Evolutionary conservation across 2,113 vertebrate genomes (phyloP).

Genomic region (Mormyrus lacerda): DNA sequence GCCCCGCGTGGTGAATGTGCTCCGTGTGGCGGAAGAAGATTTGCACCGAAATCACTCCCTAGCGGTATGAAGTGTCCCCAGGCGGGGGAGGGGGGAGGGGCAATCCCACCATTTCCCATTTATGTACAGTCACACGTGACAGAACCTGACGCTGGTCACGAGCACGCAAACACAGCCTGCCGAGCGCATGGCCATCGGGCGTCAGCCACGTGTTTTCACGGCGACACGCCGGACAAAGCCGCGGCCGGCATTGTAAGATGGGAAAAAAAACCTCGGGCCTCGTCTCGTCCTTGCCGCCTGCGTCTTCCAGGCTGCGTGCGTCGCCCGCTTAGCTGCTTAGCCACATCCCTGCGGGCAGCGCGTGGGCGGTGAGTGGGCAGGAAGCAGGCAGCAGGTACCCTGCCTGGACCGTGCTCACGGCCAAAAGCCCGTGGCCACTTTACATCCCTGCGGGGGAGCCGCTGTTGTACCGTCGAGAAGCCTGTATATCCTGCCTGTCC

Average conservation of each 20-base stretch:
- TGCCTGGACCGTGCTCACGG: background rate
- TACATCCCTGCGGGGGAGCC: background rate
- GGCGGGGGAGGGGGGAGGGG: background rate
- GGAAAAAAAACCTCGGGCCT: background rate
- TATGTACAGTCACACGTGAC: background rate
- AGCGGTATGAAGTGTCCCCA: background rate
- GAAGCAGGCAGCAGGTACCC: constrained; percentile 2
- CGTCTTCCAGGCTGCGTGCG: background rate
- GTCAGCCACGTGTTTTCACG: background rate
- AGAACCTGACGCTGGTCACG: background rate
- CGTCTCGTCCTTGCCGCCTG: background rate
- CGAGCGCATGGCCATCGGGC: background rate
- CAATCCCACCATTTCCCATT: background rate
- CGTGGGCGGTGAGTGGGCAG: background rate
- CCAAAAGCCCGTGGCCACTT: background rate
- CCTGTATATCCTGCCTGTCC: background rate
- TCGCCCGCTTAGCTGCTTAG: background rate
- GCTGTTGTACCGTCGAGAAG: background rate
- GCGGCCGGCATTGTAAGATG: background rate
- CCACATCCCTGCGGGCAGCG: background rate
- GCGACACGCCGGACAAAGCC: background rate
- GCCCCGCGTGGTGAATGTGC: background rate
- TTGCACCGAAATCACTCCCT: background rate
- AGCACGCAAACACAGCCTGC: background rate
- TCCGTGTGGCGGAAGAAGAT: background rate